Conservation (phyloP, 2,888 invertebrate genomes). For the Rotaria macrura region DNA sequence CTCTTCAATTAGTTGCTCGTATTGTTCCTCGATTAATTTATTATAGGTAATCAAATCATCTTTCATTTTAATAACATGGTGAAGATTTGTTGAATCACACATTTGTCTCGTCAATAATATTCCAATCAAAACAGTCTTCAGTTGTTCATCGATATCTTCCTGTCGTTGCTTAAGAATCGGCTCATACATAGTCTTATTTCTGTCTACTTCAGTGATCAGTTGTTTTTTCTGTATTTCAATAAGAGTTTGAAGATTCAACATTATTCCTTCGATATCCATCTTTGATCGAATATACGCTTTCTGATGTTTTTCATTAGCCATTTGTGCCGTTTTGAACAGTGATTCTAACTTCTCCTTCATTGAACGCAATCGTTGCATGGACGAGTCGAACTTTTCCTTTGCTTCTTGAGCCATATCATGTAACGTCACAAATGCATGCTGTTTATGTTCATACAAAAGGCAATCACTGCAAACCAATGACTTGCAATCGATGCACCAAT, state of each 20-base stretch:
- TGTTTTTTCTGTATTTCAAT: neutral
- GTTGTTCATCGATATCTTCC: neutral
- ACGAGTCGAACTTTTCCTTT: neutral
- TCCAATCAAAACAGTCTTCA: neutral
- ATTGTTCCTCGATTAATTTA: neutral
- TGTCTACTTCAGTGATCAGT: neutral
- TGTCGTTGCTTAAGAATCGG: neutral
- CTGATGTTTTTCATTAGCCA: neutral
- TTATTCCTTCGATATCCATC: neutral
- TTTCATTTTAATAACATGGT: neutral
- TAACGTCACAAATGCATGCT: neutral
- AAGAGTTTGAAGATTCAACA: neutral
- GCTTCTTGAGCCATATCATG: neutral
- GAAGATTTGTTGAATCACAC: neutral
- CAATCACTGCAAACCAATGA: neutral
- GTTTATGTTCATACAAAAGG: neutral
- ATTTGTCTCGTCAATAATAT: neutral
- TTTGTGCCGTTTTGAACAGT: neutral
- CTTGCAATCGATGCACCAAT: neutral
- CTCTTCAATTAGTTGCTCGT: neutral
- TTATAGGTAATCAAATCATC: neutral
- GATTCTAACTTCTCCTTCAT: neutral
- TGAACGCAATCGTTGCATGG: neutral
- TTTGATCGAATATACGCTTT: neutral
- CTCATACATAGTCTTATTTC: neutral